Evolutionary conservation across 2,888 invertebrate species (phyloP).

Genomic region (Prosopocoilus inquinatus): DNA sequence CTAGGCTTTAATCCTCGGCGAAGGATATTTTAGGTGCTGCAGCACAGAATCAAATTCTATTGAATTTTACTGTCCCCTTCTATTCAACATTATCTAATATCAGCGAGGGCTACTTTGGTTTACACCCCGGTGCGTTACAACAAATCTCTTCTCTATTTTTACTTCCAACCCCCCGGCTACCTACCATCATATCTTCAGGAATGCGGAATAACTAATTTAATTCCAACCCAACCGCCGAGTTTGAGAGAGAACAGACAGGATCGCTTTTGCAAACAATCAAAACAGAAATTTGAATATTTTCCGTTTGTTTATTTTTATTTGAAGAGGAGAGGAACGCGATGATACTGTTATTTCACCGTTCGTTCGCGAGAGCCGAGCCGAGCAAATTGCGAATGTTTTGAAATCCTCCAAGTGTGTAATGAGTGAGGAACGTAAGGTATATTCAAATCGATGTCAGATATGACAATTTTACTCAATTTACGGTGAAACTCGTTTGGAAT

Average conservation of each 20-base stretch:
- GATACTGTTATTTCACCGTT: constrained; percentile 35
- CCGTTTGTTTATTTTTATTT: constrained; percentile 36
- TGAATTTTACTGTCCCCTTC: constrained; percentile 37
- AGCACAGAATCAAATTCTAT: constrained; percentile 31
- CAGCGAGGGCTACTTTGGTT: constrained; percentile 39
- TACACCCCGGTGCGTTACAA: constrained; percentile 44
- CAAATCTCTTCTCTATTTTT: constrained; percentile 1
- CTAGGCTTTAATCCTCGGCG: constrained; percentile 41
- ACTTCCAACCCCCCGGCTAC: neutral
- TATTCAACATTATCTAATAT: constrained; percentile 41
- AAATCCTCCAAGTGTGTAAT: constrained; percentile 22
- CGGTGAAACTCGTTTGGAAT: constrained; percentile 3
- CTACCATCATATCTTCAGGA: neutral
- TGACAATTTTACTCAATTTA: constrained; percentile 18
- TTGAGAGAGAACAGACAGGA: neutral
- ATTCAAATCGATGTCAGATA: constrained; percentile 24
- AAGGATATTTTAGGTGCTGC: constrained; percentile 35
- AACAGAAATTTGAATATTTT: constrained; percentile 37
- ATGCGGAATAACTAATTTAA: neutral
- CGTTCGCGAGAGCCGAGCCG: constrained; percentile 27
- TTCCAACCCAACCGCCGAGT: neutral
- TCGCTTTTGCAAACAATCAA: constrained; percentile 16
- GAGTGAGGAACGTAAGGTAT: constrained; percentile 22
- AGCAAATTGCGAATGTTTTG: constrained; percentile 27
- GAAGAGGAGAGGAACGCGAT: constrained; percentile 9